Base-by-base conservation (phyloP, 2,888 invertebrate species). In the Salticus scenicus region DNA sequence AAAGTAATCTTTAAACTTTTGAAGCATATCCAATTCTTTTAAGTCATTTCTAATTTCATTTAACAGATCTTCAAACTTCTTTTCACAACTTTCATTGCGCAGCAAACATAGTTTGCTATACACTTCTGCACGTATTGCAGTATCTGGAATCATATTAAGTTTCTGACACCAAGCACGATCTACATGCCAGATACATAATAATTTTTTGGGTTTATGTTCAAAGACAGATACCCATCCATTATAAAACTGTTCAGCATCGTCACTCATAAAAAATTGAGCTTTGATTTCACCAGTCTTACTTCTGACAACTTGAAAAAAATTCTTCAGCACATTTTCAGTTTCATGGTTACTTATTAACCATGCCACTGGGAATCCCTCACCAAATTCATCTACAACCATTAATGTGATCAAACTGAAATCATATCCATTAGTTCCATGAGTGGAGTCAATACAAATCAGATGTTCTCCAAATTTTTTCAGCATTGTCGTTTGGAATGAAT, bases 141-240 rank as follows among this genome's bases (percentile, higher is more conserved):
- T 37, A 37, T 37, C 37, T 37, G 4, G 37, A 37, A 37, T 37
- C 7, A 10, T 37, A 10, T 37, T 37, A 7, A 37, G 10, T 10
- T 37, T 37, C 10, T 37, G 37, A 37, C 37, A 37, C 37, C 37
- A 37, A 37, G 37, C 37, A 37, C 37, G 37, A 37, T 37, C 37
- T 37, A 37, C 37, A 10, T 37, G 10, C 37, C 37, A 37, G 10
- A 37, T 37, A 10, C 37, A 37, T 37, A 37, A 37, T 10, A 37
- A 37, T 37, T 37, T 37, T 8, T 76, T 33, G 8, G n/a, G 37
- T 5, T 72, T 33, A 17, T 33, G 66, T 8, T 41, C 67, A 86
- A 87, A 87, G 0, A 87, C 79, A 28, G 30, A 12, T n/a, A 28
- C 20, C 88, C 88, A 88, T 14, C 87, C 88, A 86, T 87, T 86